A percentile compares a stretch with the other conserved stretches of the same genome.
These are phyloP conservation scores for Agriopis marginaria DNA, from an alignment of 2,888 invertebrate species.

Conservation along the genomic window DNA sequence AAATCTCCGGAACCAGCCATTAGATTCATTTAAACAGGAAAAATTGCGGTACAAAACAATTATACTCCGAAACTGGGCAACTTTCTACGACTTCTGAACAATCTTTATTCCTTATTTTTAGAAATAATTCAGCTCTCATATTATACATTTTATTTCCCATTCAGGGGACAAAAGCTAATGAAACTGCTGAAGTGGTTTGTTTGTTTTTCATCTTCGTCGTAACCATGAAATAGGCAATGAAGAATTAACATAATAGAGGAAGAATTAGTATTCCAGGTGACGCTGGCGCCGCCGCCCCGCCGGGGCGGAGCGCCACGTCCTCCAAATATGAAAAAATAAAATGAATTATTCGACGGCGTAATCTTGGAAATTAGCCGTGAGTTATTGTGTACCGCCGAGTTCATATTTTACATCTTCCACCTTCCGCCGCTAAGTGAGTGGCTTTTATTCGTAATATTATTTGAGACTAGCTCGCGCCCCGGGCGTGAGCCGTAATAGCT, in stretches of 20 bases:
- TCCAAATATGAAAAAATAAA: conserved; percentile 14
- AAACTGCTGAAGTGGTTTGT: conserved; percentile 3
- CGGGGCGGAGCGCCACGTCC: background rate
- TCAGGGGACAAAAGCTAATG: conserved; percentile 3
- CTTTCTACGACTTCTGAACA: conserved; percentile 2
- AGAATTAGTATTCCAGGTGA: conserved; percentile 18
- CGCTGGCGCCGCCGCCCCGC: background rate
- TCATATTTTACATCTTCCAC: conserved; percentile 22
- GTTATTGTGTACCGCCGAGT: conserved; percentile 23
- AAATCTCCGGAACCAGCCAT: background rate
- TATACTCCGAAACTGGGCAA: background rate
- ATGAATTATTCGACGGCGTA: conserved; percentile 24
- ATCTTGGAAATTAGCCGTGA: conserved; percentile 31
- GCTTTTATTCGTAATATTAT: conserved; percentile 24
- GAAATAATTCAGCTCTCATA: background rate
- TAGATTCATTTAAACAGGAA: conserved; percentile 9
- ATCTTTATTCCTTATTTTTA: conserved; percentile 6
- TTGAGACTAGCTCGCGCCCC: background rate
- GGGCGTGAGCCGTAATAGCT: conserved; percentile 22
- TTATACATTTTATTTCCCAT: conserved; percentile 3
- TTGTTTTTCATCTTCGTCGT: conserved; percentile 1
- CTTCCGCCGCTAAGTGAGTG: conserved; percentile 23
- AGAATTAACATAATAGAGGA: background rate
- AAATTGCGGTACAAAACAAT: conserved; percentile 10
- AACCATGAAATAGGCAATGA: background rate